phyloP scores from a whole-genome alignment of 2,888 invertebrate genomes.

The Eristalinus aeneus region DNA sequence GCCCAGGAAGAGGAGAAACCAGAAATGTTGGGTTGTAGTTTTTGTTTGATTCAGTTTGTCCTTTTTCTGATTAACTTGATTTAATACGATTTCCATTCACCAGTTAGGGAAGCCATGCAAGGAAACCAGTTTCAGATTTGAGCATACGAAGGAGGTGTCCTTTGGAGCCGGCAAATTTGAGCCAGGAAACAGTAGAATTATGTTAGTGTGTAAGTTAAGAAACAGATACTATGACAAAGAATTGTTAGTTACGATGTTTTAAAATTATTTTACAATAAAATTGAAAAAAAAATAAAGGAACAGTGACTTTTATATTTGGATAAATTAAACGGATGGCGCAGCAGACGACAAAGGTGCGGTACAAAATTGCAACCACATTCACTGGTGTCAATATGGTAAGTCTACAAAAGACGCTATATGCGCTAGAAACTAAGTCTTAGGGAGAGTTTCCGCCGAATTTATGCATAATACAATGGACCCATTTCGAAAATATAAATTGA shows the following conservation, averaged over 20 bases:
- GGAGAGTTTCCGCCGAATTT: no score
- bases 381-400: no score
- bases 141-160: conserved; percentile 14
- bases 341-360: no score
- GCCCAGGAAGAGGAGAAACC: conserved; percentile 8
- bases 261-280: conserved; percentile 71
- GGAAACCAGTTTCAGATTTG: conserved; percentile 7
- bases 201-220: conserved; percentile 41
- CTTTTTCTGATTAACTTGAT: conserved; percentile 1
- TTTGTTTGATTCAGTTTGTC: not conserved
- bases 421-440: no score
- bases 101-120: not conserved
- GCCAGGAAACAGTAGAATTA: conserved; percentile 8
- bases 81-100: conserved; percentile 23
- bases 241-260: conserved; percentile 70
- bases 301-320: not conserved
- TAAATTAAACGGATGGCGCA: no score
- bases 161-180: conserved; percentile 21
- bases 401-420: no score
- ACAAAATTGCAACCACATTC: no score
- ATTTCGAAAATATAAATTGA: no score
- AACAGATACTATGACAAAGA: conserved; percentile 60
- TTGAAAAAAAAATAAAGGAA: conserved; percentile 37
- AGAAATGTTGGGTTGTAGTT: not conserved
- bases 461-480: no score